Percentiles rank a stretch among this genome's conserved stretches.
Conservation (phyloP, 2,888 invertebrate genomes). For the Trissoscelio sp. region DNA sequence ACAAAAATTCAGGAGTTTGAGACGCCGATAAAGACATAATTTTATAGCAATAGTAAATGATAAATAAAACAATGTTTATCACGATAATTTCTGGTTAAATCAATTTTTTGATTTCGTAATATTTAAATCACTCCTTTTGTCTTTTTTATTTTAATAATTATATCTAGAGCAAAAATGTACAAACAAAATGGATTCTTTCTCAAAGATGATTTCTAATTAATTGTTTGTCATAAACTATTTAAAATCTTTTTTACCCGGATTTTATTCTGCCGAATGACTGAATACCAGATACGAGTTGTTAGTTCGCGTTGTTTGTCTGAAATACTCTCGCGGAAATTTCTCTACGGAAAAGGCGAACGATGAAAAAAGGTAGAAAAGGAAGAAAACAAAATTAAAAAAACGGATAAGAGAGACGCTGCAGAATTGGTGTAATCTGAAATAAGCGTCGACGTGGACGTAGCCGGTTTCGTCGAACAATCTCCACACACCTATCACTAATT, state of each 20-base stretch:
- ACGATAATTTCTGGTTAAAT: too few species aligned
- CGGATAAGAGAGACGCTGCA: neutral
- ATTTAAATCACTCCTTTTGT: too few species aligned
- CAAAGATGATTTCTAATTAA: too few species aligned
- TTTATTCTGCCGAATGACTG: conserved; percentile 38
- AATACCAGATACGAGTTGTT: conserved; percentile 40
- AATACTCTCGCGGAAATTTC: conserved; percentile 30
- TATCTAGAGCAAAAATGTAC: too few species aligned
- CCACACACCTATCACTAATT: conserved; percentile 20
- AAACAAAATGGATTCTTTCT: too few species aligned
- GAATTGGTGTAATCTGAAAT: conserved; percentile 32
- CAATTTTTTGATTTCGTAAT: too few species aligned
- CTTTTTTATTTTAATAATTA: too few species aligned
- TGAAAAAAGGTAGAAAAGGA: neutral
- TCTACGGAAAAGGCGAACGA: conserved; percentile 7
- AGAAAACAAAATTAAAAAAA: neutral
- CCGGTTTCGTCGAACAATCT: neutral
- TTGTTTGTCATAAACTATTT: neutral
- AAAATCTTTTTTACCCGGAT: conserved; percentile 24
- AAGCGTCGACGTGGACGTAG: conserved; percentile 5
- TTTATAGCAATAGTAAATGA: too few species aligned
- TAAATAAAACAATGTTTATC: too few species aligned
- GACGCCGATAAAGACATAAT: too few species aligned
- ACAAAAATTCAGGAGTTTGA: too few species aligned
- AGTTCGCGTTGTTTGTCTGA: conserved; percentile 40